phyloP scores from a whole-genome alignment of 2,113 vertebrate genomes.

The Craseonycteris thonglongyai region DNA sequence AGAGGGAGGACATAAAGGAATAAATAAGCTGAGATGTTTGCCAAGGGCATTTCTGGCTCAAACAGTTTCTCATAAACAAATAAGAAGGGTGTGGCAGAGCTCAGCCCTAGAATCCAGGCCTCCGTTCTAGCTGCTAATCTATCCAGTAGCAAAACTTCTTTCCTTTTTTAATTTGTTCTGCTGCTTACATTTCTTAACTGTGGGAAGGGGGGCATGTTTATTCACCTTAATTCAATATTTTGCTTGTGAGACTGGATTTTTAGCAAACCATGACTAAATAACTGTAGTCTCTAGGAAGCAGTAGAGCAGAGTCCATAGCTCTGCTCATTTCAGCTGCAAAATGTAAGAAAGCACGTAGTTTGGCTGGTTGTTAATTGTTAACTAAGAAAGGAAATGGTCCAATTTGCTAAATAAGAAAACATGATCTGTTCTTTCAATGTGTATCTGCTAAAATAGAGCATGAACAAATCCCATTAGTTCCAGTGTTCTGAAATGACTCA shows the following conservation, averaged over 20 bases:
- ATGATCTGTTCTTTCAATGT: background rate
- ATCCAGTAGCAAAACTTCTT: background rate
- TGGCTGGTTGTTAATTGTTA: conserved; percentile 33
- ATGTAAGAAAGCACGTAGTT: conserved; percentile 39
- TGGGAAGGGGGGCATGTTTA: background rate
- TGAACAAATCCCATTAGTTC: background rate
- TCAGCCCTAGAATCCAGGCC: background rate
- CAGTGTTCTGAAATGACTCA: background rate
- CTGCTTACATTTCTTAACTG: conserved; percentile 13
- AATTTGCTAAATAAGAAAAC: conserved; percentile 47
- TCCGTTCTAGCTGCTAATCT: background rate
- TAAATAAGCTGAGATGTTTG: background rate
- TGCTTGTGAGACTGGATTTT: conserved; percentile 36
- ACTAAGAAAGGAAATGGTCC: conserved; percentile 48
- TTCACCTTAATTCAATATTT: conserved; percentile 59
- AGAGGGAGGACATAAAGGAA: background rate
- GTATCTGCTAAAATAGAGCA: conserved; percentile 25
- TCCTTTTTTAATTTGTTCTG: conserved; percentile 34
- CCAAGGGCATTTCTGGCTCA: background rate
- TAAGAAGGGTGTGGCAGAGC: background rate
- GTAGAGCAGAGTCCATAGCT: background rate
- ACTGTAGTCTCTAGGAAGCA: conserved; percentile 41
- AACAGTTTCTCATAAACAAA: background rate
- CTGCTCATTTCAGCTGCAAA: conserved; percentile 30
- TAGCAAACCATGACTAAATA: conserved; percentile 59